Evolutionary conservation across 2,888 invertebrate genomes (phyloP).

Genomic region (Mechanitis messenoides): DNA sequence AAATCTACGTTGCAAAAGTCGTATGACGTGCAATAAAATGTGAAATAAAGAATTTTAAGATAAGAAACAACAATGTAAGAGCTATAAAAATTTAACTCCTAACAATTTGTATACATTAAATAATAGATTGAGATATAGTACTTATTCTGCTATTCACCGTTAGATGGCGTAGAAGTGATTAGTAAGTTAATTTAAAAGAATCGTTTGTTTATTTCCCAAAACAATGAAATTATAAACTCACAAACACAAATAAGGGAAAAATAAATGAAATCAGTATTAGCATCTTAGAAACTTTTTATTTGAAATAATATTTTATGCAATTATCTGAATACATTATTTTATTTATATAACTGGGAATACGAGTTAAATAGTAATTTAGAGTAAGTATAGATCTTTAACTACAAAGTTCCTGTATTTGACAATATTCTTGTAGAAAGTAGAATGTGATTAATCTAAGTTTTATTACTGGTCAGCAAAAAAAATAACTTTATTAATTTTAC

Average conservation of each 20-base stretch:
- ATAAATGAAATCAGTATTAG: too few relatives aligned
- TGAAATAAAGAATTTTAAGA: too few relatives aligned
- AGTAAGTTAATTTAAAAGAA: constrained; percentile 8
- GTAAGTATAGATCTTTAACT: constrained; percentile 31
- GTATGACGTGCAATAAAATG: too few relatives aligned
- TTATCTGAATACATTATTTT: neutral
- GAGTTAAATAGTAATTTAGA: constrained; percentile 9
- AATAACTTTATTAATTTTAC: too few relatives aligned
- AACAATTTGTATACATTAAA: neutral
- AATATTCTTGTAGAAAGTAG: constrained; percentile 47
- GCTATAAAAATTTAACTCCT: neutral
- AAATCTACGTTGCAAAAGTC: too few relatives aligned
- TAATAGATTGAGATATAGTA: neutral
- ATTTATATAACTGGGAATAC: neutral
- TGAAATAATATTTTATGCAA: neutral
- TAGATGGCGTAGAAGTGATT: constrained; percentile 20
- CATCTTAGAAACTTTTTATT: too few relatives aligned
- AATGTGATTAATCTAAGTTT: constrained; percentile 14
- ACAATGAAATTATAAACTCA: neutral
- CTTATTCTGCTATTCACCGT: constrained; percentile 13
- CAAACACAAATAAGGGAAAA: neutral
- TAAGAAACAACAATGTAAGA: neutral
- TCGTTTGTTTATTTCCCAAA: constrained; percentile 3
- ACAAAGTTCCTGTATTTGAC: constrained; percentile 66
- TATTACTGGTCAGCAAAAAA: too few relatives aligned